These are phyloP conservation scores for Mamestra brassicae DNA, from an alignment of 2,888 invertebrate genomes.

Conservation along the genomic window DNA sequence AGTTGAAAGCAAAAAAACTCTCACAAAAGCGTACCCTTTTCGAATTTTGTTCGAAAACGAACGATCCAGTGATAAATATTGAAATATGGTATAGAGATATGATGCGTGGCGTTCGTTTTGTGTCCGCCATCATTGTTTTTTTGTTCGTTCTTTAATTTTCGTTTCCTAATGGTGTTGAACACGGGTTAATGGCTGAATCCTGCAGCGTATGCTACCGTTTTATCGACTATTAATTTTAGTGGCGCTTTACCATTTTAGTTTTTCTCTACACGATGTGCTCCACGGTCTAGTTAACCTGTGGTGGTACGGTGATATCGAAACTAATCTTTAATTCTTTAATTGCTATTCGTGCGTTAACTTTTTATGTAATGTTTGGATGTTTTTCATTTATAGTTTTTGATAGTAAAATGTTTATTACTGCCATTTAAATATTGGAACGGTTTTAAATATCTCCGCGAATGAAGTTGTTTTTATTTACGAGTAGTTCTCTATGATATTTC, in stretches of 20 bases:
- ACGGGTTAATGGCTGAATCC: slow-evolving; percentile 80
- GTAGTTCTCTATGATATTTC: slow-evolving; percentile 11
- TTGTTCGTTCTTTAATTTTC: slow-evolving; percentile 70
- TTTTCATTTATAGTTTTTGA: slow-evolving; percentile 33
- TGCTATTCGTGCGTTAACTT: slow-evolving; percentile 29
- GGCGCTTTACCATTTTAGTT: slow-evolving; percentile 58
- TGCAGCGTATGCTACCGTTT: slow-evolving; percentile 84
- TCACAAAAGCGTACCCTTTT: slow-evolving; percentile 77
- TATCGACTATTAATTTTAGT: slow-evolving; percentile 85
- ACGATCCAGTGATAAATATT: slow-evolving; percentile 90
- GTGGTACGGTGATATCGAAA: slow-evolving; percentile 29
- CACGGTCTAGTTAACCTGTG: slow-evolving; percentile 16
- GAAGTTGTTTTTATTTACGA: slow-evolving; percentile 34
- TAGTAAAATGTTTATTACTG: slow-evolving; percentile 48
- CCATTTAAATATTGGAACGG: slow-evolving; percentile 49
- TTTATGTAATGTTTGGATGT: slow-evolving; percentile 44
- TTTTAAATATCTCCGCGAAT: slow-evolving; percentile 34
- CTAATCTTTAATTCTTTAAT: slow-evolving; percentile 63
- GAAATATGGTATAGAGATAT: slow-evolving; percentile 89
- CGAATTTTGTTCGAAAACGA: slow-evolving; percentile 88
- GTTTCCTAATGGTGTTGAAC: slow-evolving; percentile 81
- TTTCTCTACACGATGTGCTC: neutral
- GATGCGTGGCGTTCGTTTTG: slow-evolving; percentile 81
- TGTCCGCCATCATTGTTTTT: slow-evolving; percentile 62
- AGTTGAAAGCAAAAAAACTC: slow-evolving; percentile 74